Evolutionary conservation across 1,140 invertebrate genomes (phyloP), one percentile per base, ranked within the genome.

Genomic region (Aradophagus sp.): DNA sequence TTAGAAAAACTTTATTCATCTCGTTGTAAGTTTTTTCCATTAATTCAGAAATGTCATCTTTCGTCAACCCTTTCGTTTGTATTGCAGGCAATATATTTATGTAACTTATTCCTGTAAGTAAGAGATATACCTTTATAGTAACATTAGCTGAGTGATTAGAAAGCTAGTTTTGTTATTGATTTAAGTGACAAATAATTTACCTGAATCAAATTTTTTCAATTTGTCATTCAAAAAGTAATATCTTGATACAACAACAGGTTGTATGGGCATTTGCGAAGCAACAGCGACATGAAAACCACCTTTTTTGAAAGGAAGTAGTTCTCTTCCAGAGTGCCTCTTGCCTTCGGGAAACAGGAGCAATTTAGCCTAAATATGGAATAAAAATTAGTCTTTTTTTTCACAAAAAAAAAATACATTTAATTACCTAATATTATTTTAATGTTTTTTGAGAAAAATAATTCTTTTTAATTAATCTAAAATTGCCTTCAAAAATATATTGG

Each of bases 211-310:
- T 63, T 87, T 89, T 73, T 91, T 90, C 32, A 89, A 87, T 70
- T 90, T 88, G 36, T 89, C 87, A 73, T 93, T 92, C 55, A 96
- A 87, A 78, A 96, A 97, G 36, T 90, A 89, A 81, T 97, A 97
- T 77, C 91, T 91, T 0, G 94, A 95, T n/a, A 96, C 91, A 16
- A 97, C 92, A 0, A 97, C 89, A 0, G 96, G 96, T 76, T 96
- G 91, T 62, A 97, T 91, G 8, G 95, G 93, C 35, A 93, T 90
- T 80, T 93, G 89, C 7, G 93, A 91, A 55, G 91, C 89, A 34
- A 97, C 86, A 0, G 96, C 96, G 58, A 97, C 90, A 82, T 97
- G 94, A 84, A 98, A 98, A 1, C 94, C 95, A 0, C 96, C 97
- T 85, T 97, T 97, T 80, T 97, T 97, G 77, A 95, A 94, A 1